Conservation (phyloP, 2,888 invertebrate genomes). For the Glaucopsyche alexis region DNA sequence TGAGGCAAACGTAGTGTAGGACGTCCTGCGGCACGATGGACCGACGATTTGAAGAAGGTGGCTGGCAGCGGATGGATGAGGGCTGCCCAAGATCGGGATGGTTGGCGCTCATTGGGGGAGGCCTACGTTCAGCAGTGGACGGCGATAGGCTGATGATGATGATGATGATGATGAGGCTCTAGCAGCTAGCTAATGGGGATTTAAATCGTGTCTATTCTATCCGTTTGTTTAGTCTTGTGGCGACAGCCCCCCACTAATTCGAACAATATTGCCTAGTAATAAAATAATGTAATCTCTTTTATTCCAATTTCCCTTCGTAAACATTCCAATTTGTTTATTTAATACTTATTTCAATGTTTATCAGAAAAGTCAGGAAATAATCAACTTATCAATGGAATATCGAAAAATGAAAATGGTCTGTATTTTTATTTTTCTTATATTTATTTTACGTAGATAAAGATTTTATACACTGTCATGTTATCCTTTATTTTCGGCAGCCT, state of each 20-base stretch:
- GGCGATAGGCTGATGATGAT: too few species aligned
- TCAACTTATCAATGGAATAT: background rate
- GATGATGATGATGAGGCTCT: too few species aligned
- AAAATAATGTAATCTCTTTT: constrained; percentile 29
- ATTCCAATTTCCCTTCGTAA: constrained; percentile 25
- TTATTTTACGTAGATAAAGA: background rate
- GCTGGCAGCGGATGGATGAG: too few species aligned
- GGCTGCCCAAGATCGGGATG: too few species aligned
- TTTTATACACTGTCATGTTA: too few species aligned
- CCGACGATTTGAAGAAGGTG: too few species aligned
- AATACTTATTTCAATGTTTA: constrained; percentile 16
- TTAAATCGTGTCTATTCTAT: background rate
- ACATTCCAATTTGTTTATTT: constrained; percentile 22
- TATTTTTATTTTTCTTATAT: background rate
- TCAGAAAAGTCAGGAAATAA: background rate
- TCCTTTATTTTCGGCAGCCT: too few species aligned
- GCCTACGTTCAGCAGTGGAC: too few species aligned
- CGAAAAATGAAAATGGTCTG: background rate
- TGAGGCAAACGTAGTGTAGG: too few species aligned
- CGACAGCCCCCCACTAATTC: constrained; percentile 40
- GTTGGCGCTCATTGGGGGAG: too few species aligned
- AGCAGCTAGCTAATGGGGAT: background rate
- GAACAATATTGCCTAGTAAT: constrained; percentile 29
- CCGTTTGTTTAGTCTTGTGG: constrained; percentile 27
- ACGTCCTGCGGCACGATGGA: too few species aligned